These are phyloP conservation scores for Dromius quadrimaculatus DNA, from an alignment of 2,888 invertebrate genomes.

Conservation along the genomic window DNA sequence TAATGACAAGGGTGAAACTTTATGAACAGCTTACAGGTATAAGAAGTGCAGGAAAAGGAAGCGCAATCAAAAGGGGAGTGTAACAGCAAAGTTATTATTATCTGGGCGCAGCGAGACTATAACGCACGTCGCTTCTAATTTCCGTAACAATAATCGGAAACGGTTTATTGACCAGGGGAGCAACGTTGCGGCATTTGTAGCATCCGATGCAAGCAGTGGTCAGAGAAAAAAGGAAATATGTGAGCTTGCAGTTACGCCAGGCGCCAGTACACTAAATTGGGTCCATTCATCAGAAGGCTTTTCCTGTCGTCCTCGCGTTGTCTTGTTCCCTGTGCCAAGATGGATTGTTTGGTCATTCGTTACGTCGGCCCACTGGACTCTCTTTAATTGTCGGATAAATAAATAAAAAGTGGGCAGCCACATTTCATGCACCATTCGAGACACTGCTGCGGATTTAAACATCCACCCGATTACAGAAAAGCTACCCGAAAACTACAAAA, in stretches of 20 bases:
- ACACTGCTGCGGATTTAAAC: too few relatives aligned
- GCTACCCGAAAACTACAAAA: too few relatives aligned
- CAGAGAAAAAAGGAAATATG: slow-evolving; percentile 36
- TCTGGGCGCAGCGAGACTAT: slow-evolving; percentile 36
- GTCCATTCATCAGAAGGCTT: slow-evolving; percentile 63
- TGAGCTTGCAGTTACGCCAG: slow-evolving; percentile 56
- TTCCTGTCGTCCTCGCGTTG: slow-evolving; percentile 60
- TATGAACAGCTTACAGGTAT: slow-evolving; percentile 38
- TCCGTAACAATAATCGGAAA: slow-evolving; percentile 48
- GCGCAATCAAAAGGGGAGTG: slow-evolving; percentile 35
- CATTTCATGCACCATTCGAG: too few relatives aligned
- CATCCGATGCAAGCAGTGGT: slow-evolving; percentile 40
- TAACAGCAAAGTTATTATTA: slow-evolving; percentile 40
- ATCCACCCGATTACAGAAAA: too few relatives aligned
- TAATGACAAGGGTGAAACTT: slow-evolving; percentile 43
- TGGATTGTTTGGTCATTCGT: slow-evolving; percentile 60
- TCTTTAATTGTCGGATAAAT: slow-evolving; percentile 62
- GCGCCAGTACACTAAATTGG: slow-evolving; percentile 62
- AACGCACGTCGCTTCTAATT: slow-evolving; percentile 43
- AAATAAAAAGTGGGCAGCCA: slow-evolving; percentile 58
- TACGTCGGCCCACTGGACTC: slow-evolving; percentile 55
- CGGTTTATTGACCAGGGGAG: slow-evolving; percentile 44
- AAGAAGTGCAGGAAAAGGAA: slow-evolving; percentile 19
- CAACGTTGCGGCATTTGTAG: slow-evolving; percentile 9
- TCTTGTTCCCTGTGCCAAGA: slow-evolving; percentile 59